Percentiles rank a stretch among this genome's conserved stretches.
Evolutionary conservation across 2,113 vertebrate genomes (phyloP).

Genomic region (Halcyon malimbica): DNA sequence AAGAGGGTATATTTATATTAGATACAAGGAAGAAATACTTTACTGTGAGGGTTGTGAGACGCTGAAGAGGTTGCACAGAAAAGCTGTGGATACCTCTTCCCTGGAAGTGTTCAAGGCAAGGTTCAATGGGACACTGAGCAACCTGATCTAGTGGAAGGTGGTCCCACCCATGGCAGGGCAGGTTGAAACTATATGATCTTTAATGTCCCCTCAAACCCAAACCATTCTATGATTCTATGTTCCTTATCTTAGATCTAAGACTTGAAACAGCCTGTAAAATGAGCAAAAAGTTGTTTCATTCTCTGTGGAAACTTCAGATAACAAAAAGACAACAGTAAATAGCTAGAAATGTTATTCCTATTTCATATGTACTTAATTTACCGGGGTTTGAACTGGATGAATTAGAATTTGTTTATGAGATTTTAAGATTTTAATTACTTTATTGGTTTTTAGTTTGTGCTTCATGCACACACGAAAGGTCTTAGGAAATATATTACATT

Average conservation of each 20-base stretch:
- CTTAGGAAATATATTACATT: background rate
- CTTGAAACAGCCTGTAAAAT: background rate
- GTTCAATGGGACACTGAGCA: background rate
- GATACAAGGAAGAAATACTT: background rate
- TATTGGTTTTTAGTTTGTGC: background rate
- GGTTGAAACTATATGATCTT: background rate
- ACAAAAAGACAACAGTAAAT: background rate
- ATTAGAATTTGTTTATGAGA: background rate
- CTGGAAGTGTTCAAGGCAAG: background rate
- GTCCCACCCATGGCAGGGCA: background rate
- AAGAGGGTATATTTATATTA: background rate
- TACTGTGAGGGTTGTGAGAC: background rate
- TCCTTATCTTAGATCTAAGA: background rate
- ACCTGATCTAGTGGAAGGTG: background rate
- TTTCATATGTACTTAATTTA: background rate
- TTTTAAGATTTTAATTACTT: background rate
- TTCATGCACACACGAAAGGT: background rate
- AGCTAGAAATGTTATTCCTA: background rate
- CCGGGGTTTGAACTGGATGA: background rate
- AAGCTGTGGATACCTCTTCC: fast-evolving
- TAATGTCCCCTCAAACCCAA: background rate
- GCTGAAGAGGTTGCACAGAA: background rate
- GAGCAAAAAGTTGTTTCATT: background rate
- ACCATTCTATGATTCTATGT: background rate
- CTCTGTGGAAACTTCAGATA: background rate